A percentile compares a stretch with the other conserved stretches of the same genome.
phyloP scores from a whole-genome alignment of 2,113 vertebrate species.

The Rhea pennata region DNA sequence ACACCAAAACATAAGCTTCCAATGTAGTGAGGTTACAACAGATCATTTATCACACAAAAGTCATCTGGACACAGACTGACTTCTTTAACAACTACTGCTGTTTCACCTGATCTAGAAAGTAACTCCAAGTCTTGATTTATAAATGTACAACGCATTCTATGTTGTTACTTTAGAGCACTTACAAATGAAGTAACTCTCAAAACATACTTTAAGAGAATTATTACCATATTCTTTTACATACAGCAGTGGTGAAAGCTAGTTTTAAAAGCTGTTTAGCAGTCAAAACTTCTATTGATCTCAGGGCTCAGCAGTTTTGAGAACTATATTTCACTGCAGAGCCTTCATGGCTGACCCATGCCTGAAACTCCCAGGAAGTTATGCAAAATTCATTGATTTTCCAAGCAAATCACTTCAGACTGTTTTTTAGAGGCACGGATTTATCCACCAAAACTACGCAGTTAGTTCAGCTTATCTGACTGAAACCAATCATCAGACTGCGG shows the following conservation, averaged over 20 bases:
- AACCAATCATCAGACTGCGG: accelerated
- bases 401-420: neutral
- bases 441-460: accelerated
- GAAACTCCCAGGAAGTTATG: accelerated
- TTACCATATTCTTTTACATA: accelerated
- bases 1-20: neutral
- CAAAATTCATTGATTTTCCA: neutral
- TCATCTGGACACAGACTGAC: neutral
- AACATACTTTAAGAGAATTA: neutral
- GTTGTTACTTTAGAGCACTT: neutral
- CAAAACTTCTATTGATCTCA: neutral
- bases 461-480: neutral
- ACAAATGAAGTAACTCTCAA: neutral
- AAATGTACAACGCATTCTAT: slow-evolving; percentile 8
- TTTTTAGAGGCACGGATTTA: neutral
- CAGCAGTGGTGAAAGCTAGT: neutral
- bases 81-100: neutral
- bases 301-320: neutral
- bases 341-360: neutral
- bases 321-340: accelerated
- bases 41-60: neutral
- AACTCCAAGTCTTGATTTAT: neutral
- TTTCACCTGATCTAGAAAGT: neutral
- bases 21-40: neutral
- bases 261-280: neutral